Evolutionary conservation across 2,888 invertebrate genomes (phyloP).

Genomic region (Tridacna crocea): DNA sequence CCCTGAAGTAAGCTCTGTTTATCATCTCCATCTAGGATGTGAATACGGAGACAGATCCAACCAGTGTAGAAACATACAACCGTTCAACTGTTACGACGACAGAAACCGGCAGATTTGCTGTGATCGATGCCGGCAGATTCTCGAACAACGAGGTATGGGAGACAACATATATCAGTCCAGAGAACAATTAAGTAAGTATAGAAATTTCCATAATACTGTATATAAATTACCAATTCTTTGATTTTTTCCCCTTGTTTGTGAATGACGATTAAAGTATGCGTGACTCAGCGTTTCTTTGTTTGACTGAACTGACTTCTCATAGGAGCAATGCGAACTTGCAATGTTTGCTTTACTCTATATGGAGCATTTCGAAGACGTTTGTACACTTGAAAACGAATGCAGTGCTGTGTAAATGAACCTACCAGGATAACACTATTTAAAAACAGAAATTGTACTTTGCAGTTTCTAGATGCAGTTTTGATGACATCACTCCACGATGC

Average conservation of each 20-base stretch:
- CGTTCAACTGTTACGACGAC: conserved; percentile 73
- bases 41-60: conserved; percentile 77
- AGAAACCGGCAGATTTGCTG: conserved; percentile 75
- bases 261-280: too few species aligned
- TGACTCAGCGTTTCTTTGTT: neutral
- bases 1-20: neutral
- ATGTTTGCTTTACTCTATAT: too few species aligned
- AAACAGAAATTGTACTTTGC: neutral
- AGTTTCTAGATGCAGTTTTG: conserved; percentile 70
- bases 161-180: neutral
- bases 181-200: conserved; percentile 11
- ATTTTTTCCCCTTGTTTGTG: too few species aligned
- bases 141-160: conserved; percentile 34
- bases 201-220: neutral
- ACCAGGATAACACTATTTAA: neutral
- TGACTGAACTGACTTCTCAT: too few species aligned
- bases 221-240: too few species aligned
- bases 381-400: too few species aligned
- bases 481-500: conserved; percentile 73
- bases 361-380: too few species aligned
- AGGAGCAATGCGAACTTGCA: too few species aligned
- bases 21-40: conserved; percentile 61
- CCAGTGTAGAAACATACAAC: conserved; percentile 70
- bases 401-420: neutral
- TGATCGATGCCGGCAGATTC: conserved; percentile 63